Base-by-base conservation (phyloP, 1,140 invertebrate genomes). In the Ceratina australensis region DNA sequence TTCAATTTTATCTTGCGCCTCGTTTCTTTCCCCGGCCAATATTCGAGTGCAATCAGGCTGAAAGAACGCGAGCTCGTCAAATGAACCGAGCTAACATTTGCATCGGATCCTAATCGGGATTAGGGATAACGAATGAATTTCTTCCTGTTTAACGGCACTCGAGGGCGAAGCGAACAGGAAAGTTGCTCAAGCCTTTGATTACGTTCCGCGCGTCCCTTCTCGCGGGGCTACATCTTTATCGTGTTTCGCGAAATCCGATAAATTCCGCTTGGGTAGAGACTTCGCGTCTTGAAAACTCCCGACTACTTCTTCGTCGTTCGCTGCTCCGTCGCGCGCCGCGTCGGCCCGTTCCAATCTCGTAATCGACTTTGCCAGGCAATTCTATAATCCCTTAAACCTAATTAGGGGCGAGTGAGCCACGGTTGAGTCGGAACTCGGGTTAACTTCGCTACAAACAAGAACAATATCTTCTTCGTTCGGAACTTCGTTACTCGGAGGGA, bases 291-390 rank as follows among this genome's bases (percentile, higher is more conserved):
- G 74, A 77, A 77, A 71, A 77, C 66, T 71, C 66, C 13, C 66
- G 74, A 42, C 74, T 61, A 77, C 74, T 71, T 61, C 42, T 59
- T 79, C 57, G 63, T 59, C 57, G n/a, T 56, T 54, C 28, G 28
- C 42, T 49, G 8, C 13, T 18, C 28, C 28, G 24, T 54, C 52
- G 52, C 52, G 33, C 5, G 33, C 42, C 50, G 50, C 18, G 50
- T n/a, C 65, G 47, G 8, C 54, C 80, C 16, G 47, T 71, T 76
- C 49, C 81, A 81, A 84, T 89, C 84, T 83, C 80, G 80, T 91
- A 91, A 92, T 92, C 82, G 84, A 91, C 88, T 91, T 90, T 89
- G 79, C 83, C 85, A 86, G 89, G 89, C 90, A 91, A 90, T 92
- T 91, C 89, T 89, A 90, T 91, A 91, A 91, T 91, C 90, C 83